Evolutionary conservation across 2,888 invertebrate genomes (phyloP).

Genomic region (Oeneis ivallda): DNA sequence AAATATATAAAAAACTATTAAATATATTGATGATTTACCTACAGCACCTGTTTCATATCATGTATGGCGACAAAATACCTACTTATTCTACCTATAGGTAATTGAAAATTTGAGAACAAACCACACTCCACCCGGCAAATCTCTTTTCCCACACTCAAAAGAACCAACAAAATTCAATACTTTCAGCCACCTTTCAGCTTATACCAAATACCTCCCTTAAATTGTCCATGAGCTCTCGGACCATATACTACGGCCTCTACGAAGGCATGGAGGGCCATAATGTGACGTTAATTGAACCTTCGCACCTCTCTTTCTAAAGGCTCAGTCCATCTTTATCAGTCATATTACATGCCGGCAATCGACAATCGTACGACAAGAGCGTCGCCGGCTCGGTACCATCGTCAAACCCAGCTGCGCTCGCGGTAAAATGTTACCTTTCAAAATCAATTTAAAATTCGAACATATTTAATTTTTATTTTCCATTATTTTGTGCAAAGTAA

Average conservation of each 20-base stretch:
- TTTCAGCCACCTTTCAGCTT: not conserved
- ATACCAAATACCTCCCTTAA: not conserved
- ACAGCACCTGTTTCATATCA: no score
- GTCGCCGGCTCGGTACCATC: slow-evolving; percentile 15
- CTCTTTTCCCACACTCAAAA: no score
- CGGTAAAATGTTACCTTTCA: slow-evolving; percentile 41
- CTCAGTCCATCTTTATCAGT: slow-evolving; percentile 9
- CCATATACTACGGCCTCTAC: not conserved
- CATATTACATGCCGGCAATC: slow-evolving; percentile 13
- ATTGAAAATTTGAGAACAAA: no score
- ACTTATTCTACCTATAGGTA: no score
- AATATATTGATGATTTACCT: no score
- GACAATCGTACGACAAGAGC: not conserved
- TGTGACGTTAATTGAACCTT: slow-evolving; percentile 11
- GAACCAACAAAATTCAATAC: no score
- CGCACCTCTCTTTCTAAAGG: slow-evolving; percentile 19
- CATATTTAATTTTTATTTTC: slow-evolving; percentile 26
- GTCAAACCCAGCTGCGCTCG: slow-evolving; percentile 26
- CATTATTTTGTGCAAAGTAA: slow-evolving; percentile 27
- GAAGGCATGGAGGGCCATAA: not conserved
- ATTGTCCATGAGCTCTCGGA: not conserved
- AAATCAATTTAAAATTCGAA: slow-evolving; percentile 25
- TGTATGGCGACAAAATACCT: no score
- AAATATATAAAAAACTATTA: no score
- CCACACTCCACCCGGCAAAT: no score